Evolutionary conservation across 2,888 invertebrate genomes (phyloP).

Genomic region (Troides oblongomaculatus): DNA sequence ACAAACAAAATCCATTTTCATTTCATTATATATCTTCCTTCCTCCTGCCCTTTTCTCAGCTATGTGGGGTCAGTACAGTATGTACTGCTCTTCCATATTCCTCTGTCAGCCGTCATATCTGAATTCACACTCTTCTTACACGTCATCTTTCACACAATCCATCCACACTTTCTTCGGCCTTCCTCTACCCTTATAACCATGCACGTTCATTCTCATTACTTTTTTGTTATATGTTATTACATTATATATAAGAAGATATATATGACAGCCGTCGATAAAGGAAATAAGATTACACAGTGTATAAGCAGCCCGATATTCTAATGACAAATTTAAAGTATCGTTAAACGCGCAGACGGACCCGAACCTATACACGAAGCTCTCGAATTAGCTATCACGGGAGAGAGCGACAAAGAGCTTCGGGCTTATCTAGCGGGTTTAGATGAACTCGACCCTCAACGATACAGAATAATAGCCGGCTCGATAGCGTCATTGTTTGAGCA

Average conservation of each 20-base stretch:
- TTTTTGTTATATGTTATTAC: too few relatives aligned
- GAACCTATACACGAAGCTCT: slow-evolving; percentile 37
- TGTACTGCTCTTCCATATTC: too few relatives aligned
- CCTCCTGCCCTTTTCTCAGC: too few relatives aligned
- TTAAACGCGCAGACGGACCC: slow-evolving; percentile 38
- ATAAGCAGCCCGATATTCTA: slow-evolving; percentile 60
- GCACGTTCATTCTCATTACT: too few relatives aligned
- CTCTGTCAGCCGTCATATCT: too few relatives aligned
- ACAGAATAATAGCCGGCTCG: slow-evolving; percentile 77
- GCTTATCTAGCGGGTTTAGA: slow-evolving; percentile 78
- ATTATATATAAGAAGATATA: slow-evolving; percentile 36
- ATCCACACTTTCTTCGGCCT: too few relatives aligned
- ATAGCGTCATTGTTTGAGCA: slow-evolving; percentile 80
- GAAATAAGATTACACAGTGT: slow-evolving; percentile 49
- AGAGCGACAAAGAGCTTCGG: slow-evolving; percentile 69
- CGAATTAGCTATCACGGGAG: slow-evolving; percentile 72
- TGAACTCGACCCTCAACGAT: slow-evolving; percentile 76
- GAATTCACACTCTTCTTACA: too few relatives aligned
- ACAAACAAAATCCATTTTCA: too few relatives aligned
- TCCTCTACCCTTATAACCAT: too few relatives aligned
- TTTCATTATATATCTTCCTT: too few relatives aligned
- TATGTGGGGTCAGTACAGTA: too few relatives aligned
- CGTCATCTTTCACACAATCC: too few relatives aligned
- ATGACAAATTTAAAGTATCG: slow-evolving; percentile 61
- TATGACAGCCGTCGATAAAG: slow-evolving; percentile 51